Evolutionary conservation across 2,113 vertebrate species (phyloP).

Genomic region (Sphyrna mokarran): DNA sequence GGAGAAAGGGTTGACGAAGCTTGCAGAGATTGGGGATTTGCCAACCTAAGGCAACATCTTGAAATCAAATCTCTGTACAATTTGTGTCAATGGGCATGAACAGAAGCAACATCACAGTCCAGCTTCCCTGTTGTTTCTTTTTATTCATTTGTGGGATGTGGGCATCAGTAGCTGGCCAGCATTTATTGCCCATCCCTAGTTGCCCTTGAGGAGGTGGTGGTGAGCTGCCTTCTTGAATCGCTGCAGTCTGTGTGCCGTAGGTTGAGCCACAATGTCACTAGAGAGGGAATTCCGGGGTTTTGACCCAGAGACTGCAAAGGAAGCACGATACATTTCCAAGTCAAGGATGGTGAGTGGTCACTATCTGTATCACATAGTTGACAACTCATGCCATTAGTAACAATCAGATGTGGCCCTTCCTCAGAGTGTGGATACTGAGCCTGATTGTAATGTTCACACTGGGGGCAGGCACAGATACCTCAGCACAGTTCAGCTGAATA

Average conservation of each 20-base stretch:
- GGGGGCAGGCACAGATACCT: not conserved
- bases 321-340: too few species aligned
- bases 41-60: not conserved
- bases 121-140: not conserved
- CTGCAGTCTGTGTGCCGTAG: too few species aligned
- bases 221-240: too few species aligned
- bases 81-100: not conserved
- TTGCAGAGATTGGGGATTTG: not conserved
- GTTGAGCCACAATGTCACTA: too few species aligned
- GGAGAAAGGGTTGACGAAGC: not conserved
- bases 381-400: not conserved
- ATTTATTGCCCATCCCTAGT: too few species aligned
- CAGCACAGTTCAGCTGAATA: not conserved
- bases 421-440: not conserved
- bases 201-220: too few species aligned
- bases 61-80: not conserved
- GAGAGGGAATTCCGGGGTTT: too few species aligned
- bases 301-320: too few species aligned
- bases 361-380: not conserved
- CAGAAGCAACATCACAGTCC: not conserved
- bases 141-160: too few species aligned
- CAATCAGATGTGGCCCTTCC: not conserved
- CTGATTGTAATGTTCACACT: not conserved
- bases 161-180: too few species aligned
- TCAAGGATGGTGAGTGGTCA: too few species aligned